Percentiles rank a stretch among this genome's conserved stretches.
phyloP scores from a whole-genome alignment of 2,113 vertebrate genomes.

The Amphilophus citrinellus region DNA sequence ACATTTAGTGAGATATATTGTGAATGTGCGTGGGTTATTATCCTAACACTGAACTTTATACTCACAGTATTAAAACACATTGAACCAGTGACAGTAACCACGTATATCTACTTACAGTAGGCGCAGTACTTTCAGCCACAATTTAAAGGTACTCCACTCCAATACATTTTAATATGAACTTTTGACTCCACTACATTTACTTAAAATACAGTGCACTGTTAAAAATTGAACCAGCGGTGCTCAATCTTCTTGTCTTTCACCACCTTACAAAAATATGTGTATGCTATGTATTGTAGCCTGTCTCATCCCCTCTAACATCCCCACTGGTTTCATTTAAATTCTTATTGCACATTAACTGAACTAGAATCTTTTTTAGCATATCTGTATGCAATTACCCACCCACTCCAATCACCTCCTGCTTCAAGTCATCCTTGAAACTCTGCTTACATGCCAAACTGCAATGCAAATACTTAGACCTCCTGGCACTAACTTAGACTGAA shows the following conservation, averaged over 20 bases:
- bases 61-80: background rate
- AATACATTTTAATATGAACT: slow-evolving; percentile 9
- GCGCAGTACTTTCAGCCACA: background rate
- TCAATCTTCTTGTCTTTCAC: background rate
- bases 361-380: background rate
- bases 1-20: slow-evolving; percentile 2
- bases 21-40: slow-evolving; percentile 2
- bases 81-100: background rate
- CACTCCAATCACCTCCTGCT: background rate
- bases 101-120: background rate
- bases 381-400: background rate
- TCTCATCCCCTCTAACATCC: background rate
- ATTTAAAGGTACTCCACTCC: slow-evolving; percentile 2
- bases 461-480: background rate
- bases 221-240: background rate
- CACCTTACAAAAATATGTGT: background rate
- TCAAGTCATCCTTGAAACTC: background rate
- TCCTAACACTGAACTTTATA: slow-evolving; percentile 3
- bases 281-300: background rate
- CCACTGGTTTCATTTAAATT: background rate
- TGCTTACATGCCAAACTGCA: background rate
- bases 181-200: slow-evolving; percentile 9
- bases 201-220: slow-evolving; percentile 7
- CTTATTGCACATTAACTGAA: background rate
- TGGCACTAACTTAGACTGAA: background rate